Evolutionary conservation across 1,140 invertebrate species (phyloP), one percentile per base, ranked within the genome.

Genomic region (Drosophila obscura): DNA sequence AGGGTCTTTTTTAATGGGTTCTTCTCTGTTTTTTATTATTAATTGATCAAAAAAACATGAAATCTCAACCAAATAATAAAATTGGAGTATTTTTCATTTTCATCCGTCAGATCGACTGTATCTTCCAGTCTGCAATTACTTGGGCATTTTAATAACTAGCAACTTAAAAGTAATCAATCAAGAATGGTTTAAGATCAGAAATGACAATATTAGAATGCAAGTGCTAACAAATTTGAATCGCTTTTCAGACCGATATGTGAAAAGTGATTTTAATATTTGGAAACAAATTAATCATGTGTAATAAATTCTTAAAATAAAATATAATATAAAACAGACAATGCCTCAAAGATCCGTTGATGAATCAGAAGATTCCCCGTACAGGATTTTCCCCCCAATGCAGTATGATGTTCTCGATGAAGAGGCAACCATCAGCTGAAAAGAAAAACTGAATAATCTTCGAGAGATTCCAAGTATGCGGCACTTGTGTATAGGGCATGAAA

Each of bases 401-500:
- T n/a, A 39, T 22, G 51, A 39, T 31, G 24, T 19, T 11, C 43
- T 41, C 11, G 16, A 15, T 9, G 22, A 50, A 44, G 22, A 24
- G 4, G 22, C 22, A 50, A 52, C n/a, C 19, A 55, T 39, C 52
- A 26, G 0, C 16, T 15, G 16, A 61, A 4, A 8, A 11, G 62
- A 68, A 77, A 83, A 72, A 31, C 49, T 61, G 50, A 80, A 83
- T 84, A 83, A 84, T 83, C 80, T 79, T 71, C 59, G 60, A 72
- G 43, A 65, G 44, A 84, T 84, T 60, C 71, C 53, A 63, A 53
- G 61, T 77, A 84, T 80, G 81, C 73, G 78, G 74, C 81, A 83
- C 80, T 83, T 83, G 82, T 85, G 83, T 85, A 87, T 75, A 85
- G 82, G 82, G 81, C 81, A 85, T 87, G 82, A 76, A 87, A 80